Conservation (phyloP, 2,113 vertebrate species). For the Catharus minimus region DNA sequence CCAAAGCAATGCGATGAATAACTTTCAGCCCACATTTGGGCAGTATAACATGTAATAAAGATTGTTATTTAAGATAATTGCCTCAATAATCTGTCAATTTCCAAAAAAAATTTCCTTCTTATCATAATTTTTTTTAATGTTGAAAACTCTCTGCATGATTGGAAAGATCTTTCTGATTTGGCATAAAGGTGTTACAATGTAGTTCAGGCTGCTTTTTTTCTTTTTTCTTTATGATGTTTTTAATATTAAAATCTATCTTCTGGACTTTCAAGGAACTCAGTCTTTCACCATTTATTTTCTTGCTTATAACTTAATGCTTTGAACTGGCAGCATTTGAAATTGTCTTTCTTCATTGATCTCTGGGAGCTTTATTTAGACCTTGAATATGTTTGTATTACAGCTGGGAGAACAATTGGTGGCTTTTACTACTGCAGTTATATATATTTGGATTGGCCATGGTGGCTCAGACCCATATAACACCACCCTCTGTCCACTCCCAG, state of each 20-base stretch:
- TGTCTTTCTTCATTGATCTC: neutral
- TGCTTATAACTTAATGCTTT: neutral
- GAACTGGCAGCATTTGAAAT: neutral
- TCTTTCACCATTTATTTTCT: neutral
- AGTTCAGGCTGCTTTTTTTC: neutral
- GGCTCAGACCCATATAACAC: fast-evolving
- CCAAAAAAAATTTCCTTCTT: neutral
- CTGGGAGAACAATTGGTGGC: neutral
- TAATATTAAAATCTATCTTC: neutral
- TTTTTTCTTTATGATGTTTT: neutral
- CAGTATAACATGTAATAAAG: neutral
- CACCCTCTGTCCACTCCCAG: neutral
- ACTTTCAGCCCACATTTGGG: neutral
- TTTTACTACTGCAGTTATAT: neutral
- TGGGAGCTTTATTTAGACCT: neutral
- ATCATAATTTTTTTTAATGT: neutral
- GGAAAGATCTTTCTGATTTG: neutral
- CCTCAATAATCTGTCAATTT: neutral
- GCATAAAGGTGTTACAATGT: neutral
- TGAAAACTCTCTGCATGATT: neutral
- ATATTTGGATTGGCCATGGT: neutral
- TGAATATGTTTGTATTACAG: neutral
- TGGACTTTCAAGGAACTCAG: neutral
- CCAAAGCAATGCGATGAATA: neutral
- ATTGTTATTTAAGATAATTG: neutral